Evolutionary conservation across 2,797 vertebrate genomes (phyloP).

Genomic region (Erethizon dorsatum): DNA sequence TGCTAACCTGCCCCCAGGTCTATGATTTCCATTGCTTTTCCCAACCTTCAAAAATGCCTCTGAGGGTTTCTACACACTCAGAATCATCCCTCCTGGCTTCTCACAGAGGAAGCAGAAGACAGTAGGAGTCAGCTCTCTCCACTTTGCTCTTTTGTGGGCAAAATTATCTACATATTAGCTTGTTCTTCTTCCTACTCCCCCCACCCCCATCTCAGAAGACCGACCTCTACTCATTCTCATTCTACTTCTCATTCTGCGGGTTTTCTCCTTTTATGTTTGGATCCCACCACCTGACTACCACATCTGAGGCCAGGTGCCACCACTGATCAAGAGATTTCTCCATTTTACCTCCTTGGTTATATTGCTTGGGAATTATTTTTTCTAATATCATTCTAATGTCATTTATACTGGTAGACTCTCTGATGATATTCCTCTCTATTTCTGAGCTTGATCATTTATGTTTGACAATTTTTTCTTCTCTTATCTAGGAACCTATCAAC

Average conservation of each 20-base stretch:
- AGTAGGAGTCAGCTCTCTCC: background rate
- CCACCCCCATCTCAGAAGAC: background rate
- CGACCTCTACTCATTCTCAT: background rate
- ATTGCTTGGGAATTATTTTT: background rate
- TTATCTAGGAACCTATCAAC: conserved; percentile 25
- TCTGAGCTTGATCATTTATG: background rate
- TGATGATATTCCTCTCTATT: background rate
- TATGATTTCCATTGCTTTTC: background rate
- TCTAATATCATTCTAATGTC: background rate
- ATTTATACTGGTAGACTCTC: background rate
- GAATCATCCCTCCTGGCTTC: background rate
- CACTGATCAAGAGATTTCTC: background rate
- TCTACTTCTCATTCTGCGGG: background rate
- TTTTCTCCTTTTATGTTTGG: background rate
- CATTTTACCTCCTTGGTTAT: background rate
- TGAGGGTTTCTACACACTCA: background rate
- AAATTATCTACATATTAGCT: background rate
- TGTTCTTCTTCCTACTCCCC: background rate
- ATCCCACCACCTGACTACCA: background rate
- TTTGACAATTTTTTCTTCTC: background rate
- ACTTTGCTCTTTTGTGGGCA: background rate
- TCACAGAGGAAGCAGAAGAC: background rate
- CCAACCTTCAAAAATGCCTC: background rate
- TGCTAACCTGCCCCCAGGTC: background rate
- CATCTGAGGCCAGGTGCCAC: background rate